Base-by-base conservation (phyloP, 2,113 vertebrate genomes). In the Aphyosemion australe region DNA sequence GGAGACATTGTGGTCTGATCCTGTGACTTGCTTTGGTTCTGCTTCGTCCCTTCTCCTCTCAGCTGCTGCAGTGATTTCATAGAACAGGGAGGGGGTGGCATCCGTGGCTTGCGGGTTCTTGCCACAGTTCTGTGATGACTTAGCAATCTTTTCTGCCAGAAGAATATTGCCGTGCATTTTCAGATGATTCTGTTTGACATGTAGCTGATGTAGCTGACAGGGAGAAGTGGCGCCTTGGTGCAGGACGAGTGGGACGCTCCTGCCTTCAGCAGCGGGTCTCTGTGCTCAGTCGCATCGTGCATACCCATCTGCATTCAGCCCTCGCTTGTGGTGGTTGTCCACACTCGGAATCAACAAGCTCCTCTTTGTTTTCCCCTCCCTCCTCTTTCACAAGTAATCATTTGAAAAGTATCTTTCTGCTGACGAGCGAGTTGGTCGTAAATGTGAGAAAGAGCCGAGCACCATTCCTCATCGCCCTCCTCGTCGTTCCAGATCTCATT, bases 361-460 rank as follows among this genome's bases (percentile, higher is more conserved):
- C 14, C 19, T 51, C 61, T 0, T 6, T 56, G 21, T 67, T 46
- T 65, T 42, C 12, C 12, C 41, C 41, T 43, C 37, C 12, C 19
- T 31, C 20, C 2, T 50, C 47, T 65, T 57, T 12, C 5, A 50
- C 37, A 11, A 20, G 16, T 32, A 48, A 39, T 75, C 72, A 82
- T 87, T 82, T 83, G 74, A 37, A 65, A 68, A 72, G 68, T 78
- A 59, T 31, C 54, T 65, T 82, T 68, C 60, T 68, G 74, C 79
- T 74, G 79, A 84, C 51, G 56, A 52, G 10, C 47, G 50, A 76
- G 47, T 74, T 71, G 60, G 60, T 57, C 9, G 7, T 2, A 74
- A 78, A 75, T 76, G 59, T 65, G 74, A 11, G 47, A 21, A 45
- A 53, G 41, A 53, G 60, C 42, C 59, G 70, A 76, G 62, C 14